phyloP scores from a whole-genome alignment of 2,797 vertebrate species.

The Anabas testudineus region DNA sequence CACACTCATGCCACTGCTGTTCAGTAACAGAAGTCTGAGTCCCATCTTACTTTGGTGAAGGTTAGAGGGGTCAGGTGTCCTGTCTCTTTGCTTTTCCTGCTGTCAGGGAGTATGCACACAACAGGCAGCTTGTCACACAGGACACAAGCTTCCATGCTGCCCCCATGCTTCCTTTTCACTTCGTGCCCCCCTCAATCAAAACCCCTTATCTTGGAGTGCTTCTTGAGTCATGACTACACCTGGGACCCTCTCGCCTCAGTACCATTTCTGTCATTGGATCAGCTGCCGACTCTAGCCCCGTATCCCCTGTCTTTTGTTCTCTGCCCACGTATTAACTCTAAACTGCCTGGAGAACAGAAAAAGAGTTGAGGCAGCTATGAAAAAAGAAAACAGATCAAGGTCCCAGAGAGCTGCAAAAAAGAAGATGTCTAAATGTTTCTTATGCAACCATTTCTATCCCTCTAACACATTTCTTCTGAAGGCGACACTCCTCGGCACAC shows the following conservation, averaged over 20 bases:
- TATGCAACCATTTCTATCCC: constrained; percentile 74
- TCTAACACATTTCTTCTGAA: constrained; percentile 71
- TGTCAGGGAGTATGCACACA: constrained; percentile 61
- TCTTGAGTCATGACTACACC: constrained; percentile 77
- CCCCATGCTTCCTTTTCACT: constrained; percentile 36
- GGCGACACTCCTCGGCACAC: constrained; percentile 70
- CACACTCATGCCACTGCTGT: constrained; percentile 35
- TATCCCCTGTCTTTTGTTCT: constrained; percentile 66
- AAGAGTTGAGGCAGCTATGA: constrained; percentile 45
- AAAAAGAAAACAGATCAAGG: constrained; percentile 73
- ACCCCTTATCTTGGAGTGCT: constrained; percentile 56
- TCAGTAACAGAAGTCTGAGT: constrained; percentile 48
- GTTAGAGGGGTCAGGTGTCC: constrained; percentile 59
- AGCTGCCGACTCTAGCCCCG: constrained; percentile 66
- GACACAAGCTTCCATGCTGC: constrained; percentile 57
- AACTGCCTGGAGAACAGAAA: constrained; percentile 67
- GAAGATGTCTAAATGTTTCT: constrained; percentile 73
- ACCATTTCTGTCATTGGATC: constrained; percentile 75
- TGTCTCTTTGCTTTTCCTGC: constrained; percentile 66
- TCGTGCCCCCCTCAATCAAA: constrained; percentile 59
- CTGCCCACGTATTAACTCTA: constrained; percentile 72
- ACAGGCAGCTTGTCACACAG: constrained; percentile 67
- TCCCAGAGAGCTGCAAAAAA: constrained; percentile 58
- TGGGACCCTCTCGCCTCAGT: constrained; percentile 70
- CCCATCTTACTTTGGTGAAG: constrained; percentile 57